Evolutionary conservation across 2,888 invertebrate genomes (phyloP).

Genomic region (Dasysyrphus albostriatus): DNA sequence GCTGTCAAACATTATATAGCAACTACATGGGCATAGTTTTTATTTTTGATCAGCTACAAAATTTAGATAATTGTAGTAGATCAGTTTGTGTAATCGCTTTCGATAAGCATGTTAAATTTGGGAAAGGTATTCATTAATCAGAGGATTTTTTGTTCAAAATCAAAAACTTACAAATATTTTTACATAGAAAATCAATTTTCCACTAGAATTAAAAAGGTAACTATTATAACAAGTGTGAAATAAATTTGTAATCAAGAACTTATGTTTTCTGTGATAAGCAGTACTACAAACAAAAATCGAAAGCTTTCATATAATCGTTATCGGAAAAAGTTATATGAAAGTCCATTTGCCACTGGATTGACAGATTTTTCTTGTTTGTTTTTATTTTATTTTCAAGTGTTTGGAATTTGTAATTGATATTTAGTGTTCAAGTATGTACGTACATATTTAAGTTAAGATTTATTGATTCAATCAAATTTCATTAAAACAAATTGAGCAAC

Average conservation of each 20-base stretch:
- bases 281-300: background rate
- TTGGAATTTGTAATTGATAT: background rate
- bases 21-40: slow-evolving; percentile 21
- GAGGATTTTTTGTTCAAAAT: background rate
- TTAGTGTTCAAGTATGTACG: too few species aligned
- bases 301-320: background rate
- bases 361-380: background rate
- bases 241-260: background rate
- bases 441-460: too few species aligned
- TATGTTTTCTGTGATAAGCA: background rate
- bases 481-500: too few species aligned
- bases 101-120: background rate
- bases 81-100: background rate
- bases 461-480: background rate
- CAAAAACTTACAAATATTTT: background rate
- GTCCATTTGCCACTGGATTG: background rate
- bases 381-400: background rate
- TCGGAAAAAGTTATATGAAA: background rate
- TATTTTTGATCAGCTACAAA: slow-evolving; percentile 5
- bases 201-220: background rate
- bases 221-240: background rate
- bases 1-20: background rate
- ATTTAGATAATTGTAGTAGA: background rate
- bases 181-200: background rate
- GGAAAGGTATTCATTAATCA: background rate